phyloP scores from a whole-genome alignment of 2,888 invertebrate genomes.

The Polyommatus iphigenia region DNA sequence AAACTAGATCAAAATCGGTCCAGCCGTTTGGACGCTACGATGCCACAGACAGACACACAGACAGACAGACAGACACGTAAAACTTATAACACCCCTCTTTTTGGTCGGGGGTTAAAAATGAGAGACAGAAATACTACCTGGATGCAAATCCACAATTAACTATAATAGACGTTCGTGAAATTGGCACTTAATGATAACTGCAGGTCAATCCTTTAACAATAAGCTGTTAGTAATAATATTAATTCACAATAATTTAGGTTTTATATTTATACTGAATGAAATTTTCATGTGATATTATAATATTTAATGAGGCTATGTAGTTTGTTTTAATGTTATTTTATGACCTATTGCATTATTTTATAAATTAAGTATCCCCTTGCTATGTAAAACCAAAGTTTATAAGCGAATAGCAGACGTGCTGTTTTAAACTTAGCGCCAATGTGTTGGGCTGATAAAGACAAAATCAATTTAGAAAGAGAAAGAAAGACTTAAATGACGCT shows the following conservation, averaged over 20 bases:
- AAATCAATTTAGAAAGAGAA: background rate
- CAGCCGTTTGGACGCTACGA: too few relatives aligned
- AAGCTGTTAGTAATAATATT: background rate
- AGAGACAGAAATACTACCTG: background rate
- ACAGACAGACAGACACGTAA: too few relatives aligned
- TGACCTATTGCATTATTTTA: background rate
- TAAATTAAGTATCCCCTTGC: background rate
- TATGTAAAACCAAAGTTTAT: background rate
- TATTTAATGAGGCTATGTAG: conserved; percentile 44
- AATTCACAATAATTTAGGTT: background rate
- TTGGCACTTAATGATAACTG: background rate
- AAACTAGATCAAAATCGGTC: too few relatives aligned
- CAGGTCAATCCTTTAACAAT: conserved; percentile 11
- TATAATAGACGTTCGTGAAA: background rate
- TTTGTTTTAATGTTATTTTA: conserved; percentile 20
- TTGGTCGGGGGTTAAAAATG: too few relatives aligned
- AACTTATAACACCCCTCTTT: too few relatives aligned
- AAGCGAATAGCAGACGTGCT: background rate
- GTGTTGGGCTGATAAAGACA: background rate
- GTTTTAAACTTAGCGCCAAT: background rate
- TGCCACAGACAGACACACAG: too few relatives aligned
- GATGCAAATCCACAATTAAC: background rate
- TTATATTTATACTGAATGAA: conserved; percentile 4
- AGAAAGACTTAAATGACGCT: background rate
- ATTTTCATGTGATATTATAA: conserved; percentile 30